These are phyloP conservation scores for Salarias fasciatus DNA, from an alignment of 2,797 vertebrate genomes.

Conservation along the genomic window DNA sequence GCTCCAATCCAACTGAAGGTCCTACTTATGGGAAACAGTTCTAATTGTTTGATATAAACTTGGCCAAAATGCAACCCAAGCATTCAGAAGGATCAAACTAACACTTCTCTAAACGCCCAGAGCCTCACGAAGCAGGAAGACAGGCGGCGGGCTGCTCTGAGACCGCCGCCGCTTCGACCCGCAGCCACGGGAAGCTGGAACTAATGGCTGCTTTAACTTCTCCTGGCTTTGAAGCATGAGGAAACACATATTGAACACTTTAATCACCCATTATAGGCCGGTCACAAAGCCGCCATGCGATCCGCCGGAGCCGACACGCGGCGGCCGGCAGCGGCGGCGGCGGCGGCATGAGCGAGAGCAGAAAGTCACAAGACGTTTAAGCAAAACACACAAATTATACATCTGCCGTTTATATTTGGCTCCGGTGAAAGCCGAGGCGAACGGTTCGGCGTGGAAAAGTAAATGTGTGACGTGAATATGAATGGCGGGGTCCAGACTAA, in stretches of 20 bases:
- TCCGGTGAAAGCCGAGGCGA: conserved; percentile 45
- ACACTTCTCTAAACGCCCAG: conserved; percentile 3
- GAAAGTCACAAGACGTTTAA: conserved; percentile 47
- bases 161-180: neutral
- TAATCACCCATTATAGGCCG: conserved; percentile 52
- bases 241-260: conserved; percentile 42
- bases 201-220: conserved; percentile 13
- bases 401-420: conserved; percentile 32
- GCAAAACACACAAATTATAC: conserved; percentile 33
- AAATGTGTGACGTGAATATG: conserved; percentile 59
- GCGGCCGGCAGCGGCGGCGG: conserved; percentile 53
- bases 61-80: neutral
- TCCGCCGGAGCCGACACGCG: conserved; percentile 48
- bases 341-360: conserved; percentile 60
- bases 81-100: neutral
- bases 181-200: neutral
- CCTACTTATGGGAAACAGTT: no score
- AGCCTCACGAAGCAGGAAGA: neutral
- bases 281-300: conserved; percentile 62
- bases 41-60: no score
- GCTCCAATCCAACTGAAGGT: no score
- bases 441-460: conserved; percentile 35
- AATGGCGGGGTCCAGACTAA: conserved; percentile 65
- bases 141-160: neutral
- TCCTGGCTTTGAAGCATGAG: conserved; percentile 28